A percentile compares a stretch with the other conserved stretches of the same genome.
Conservation (phyloP, 2,888 invertebrate genomes). For the Pammene fasciana region DNA sequence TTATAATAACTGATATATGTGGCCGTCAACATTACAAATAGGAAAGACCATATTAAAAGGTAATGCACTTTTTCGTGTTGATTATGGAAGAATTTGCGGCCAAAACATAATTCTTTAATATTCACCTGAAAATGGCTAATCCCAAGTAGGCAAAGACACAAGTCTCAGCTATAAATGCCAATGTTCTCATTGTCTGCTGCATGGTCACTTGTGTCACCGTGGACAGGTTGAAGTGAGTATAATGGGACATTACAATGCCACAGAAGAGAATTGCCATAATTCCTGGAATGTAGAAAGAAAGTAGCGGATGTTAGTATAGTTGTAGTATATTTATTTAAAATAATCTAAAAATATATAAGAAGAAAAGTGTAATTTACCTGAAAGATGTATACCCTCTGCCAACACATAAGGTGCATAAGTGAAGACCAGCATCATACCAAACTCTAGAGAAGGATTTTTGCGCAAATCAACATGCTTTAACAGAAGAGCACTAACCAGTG, state of each 20-base stretch:
- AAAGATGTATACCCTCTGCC: conserved; percentile 97
- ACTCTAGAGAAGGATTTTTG: conserved; percentile 98
- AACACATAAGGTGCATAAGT: conserved; percentile 99
- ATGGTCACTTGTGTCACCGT: conserved; percentile 99
- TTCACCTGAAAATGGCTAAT: conserved; percentile 87
- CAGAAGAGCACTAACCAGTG: conserved; percentile 94
- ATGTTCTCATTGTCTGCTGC: conserved; percentile 98
- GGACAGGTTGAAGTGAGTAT: conserved; percentile 98
- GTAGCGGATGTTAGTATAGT: too few relatives aligned
- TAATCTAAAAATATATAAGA: not conserved
- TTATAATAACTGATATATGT: too few relatives aligned
- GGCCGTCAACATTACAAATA: too few relatives aligned
- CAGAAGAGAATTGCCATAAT: conserved; percentile 99
- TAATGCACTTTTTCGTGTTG: too few relatives aligned
- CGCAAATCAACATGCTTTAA: conserved; percentile 97
- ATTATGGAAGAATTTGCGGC: too few relatives aligned
- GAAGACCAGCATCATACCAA: conserved; percentile 99
- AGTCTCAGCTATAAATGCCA: conserved; percentile 99
- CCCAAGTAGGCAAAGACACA: conserved; percentile 99
- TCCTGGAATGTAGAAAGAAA: conserved; percentile 83
- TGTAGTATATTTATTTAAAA: not conserved
- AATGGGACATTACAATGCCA: conserved; percentile 99
- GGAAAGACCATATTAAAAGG: too few relatives aligned
- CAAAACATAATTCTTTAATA: not conserved
- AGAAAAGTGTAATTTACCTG: conserved; percentile 83